phyloP scores from a whole-genome alignment of 2,888 invertebrate genomes.

The Melanostoma mellinum region DNA sequence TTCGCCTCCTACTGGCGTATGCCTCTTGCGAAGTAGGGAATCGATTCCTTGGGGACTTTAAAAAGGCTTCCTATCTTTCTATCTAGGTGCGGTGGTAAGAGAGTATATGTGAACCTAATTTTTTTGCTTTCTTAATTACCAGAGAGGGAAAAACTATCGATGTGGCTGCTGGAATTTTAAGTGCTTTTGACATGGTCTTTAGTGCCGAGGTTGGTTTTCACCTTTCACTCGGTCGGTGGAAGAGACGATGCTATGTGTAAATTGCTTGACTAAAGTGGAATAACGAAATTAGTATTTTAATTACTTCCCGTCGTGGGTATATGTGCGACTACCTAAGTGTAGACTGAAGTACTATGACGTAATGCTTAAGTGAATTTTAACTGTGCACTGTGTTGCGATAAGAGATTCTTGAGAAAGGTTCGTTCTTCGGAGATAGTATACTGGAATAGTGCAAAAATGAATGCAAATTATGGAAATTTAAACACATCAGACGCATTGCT shows the following conservation, averaged over 20 bases:
- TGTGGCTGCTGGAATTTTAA: slow-evolving; percentile 64
- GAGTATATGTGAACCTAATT: slow-evolving; percentile 1
- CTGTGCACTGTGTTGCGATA: too few relatives aligned
- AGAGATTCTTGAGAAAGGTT: too few relatives aligned
- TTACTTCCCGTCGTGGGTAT: slow-evolving; percentile 32
- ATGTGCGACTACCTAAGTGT: not conserved
- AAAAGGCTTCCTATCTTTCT: slow-evolving; percentile 13
- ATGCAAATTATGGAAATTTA: too few relatives aligned
- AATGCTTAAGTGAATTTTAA: too few relatives aligned
- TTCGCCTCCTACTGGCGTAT: slow-evolving; percentile 3
- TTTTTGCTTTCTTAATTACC: slow-evolving; percentile 35
- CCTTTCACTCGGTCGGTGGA: slow-evolving; percentile 53
- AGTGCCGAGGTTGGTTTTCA: slow-evolving; percentile 38
- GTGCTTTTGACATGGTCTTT: slow-evolving; percentile 50
- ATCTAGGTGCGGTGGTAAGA: slow-evolving; percentile 12
- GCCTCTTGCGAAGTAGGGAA: slow-evolving; percentile 3
- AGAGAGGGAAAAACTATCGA: slow-evolving; percentile 44
- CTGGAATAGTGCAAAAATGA: too few relatives aligned
- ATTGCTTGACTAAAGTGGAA: slow-evolving; percentile 29
- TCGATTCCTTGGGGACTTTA: slow-evolving; percentile 2
- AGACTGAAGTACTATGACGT: too few relatives aligned
- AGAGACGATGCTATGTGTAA: slow-evolving; percentile 2
- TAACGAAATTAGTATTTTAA: slow-evolving; percentile 54
- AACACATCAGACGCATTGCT: too few relatives aligned
- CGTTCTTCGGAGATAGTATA: too few relatives aligned